Percentiles rank a stretch among this genome's conserved stretches.
phyloP scores from a whole-genome alignment of 2,113 vertebrate species.

The Cariama cristata region DNA sequence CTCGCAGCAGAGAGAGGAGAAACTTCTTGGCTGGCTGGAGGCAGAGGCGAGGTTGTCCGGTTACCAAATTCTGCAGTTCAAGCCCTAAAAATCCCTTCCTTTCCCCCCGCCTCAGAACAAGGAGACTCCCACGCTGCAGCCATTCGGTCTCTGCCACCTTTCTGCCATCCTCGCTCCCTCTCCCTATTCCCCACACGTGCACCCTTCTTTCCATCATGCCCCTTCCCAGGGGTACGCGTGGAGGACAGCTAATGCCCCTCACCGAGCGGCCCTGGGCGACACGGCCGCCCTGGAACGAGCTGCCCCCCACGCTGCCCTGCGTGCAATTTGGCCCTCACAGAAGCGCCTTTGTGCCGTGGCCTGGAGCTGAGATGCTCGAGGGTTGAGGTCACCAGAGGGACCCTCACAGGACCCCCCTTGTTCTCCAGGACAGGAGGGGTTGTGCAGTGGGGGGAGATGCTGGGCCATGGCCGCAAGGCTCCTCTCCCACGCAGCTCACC shows the following conservation, averaged over 20 bases:
- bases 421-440: not conserved
- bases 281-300: not conserved
- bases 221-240: not conserved
- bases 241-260: not conserved
- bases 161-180: not conserved
- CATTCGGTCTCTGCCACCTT: not conserved
- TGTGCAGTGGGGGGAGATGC: not conserved
- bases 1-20: not conserved
- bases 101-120: not conserved
- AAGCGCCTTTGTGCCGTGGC: conserved; percentile 31
- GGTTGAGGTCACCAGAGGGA: conserved; percentile 43
- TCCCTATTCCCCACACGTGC: not conserved
- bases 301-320: not conserved
- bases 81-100: not conserved
- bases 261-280: not conserved
- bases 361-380: not conserved
- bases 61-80: not conserved
- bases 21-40: not conserved
- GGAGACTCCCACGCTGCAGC: not conserved
- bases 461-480: not conserved
- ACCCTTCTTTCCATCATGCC: not conserved
- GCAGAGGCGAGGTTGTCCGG: not conserved
- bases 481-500: not conserved
- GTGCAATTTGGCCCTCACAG: not conserved
- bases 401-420: conserved; percentile 62